A percentile compares a stretch with the other conserved stretches of the same genome.
phyloP scores from a whole-genome alignment of 2,888 invertebrate species.

The Elysia crispata region DNA sequence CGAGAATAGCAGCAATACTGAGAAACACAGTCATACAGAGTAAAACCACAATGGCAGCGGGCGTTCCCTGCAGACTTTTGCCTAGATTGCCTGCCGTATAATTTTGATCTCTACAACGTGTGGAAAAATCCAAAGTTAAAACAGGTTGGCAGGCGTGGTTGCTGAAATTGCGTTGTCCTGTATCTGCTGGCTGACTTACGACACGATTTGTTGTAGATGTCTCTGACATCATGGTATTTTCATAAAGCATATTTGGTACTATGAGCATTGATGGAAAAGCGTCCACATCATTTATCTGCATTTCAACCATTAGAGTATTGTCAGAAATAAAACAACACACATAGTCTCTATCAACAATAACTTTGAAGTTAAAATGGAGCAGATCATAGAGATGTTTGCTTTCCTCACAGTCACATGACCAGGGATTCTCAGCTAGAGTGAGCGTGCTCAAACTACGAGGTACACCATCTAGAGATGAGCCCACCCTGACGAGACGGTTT shows the following conservation, averaged over 20 bases:
- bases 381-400: background rate
- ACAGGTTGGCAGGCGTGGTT: background rate
- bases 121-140: background rate
- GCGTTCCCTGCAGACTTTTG: background rate
- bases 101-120: too few species aligned
- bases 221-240: too few species aligned
- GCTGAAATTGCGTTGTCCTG: background rate
- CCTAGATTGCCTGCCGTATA: too few species aligned
- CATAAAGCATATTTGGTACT: too few species aligned
- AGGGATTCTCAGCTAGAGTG: constrained; percentile 47
- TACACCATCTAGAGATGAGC: constrained; percentile 20
- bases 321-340: background rate
- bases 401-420: constrained; percentile 57
- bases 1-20: constrained; percentile 27
- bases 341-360: constrained; percentile 10
- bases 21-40: constrained; percentile 36
- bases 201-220: too few species aligned
- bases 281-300: too few species aligned
- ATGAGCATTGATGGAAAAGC: too few species aligned
- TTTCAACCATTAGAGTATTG: too few species aligned
- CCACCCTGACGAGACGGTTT: constrained; percentile 47
- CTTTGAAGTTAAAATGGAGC: background rate
- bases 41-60: constrained; percentile 5
- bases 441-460: constrained; percentile 3
- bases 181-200: too few species aligned